These are phyloP conservation scores for Cynopterus brachyotis DNA, from an alignment of 2,113 vertebrate species.

Conservation along the genomic window DNA sequence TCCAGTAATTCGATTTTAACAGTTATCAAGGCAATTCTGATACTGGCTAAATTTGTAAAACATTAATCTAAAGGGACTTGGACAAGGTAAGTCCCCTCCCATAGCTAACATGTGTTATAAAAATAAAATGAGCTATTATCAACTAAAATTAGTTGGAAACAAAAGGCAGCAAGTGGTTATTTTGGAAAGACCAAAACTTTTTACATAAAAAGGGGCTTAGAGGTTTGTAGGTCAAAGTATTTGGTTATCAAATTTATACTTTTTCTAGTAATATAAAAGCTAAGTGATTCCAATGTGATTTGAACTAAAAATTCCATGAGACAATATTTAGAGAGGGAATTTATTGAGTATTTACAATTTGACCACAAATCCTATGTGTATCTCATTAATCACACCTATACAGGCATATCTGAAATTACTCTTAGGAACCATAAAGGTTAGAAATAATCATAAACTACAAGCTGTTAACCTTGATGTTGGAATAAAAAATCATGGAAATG, in stretches of 20 bases:
- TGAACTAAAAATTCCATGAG: neutral
- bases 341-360: neutral
- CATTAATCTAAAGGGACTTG: neutral
- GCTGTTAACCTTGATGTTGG: neutral
- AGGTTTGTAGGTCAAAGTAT: neutral
- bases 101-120: neutral
- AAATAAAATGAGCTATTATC: neutral
- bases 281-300: neutral
- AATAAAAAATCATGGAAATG: neutral
- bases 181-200: neutral
- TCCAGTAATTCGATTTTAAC: neutral
- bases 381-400: neutral
- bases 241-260: neutral
- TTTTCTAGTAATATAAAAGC: neutral
- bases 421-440: neutral
- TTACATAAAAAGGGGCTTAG: neutral
- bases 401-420: neutral
- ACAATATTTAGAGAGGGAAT: slow-evolving; percentile 1
- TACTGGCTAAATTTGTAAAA: neutral
- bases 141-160: neutral
- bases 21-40: neutral
- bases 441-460: slow-evolving; percentile 30
- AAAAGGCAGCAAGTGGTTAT: neutral
- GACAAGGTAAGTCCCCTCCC: neutral
- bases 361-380: neutral